These are phyloP conservation scores for Mesorhabditis belari DNA, from an alignment of 2,888 invertebrate genomes.

Conservation along the genomic window DNA sequence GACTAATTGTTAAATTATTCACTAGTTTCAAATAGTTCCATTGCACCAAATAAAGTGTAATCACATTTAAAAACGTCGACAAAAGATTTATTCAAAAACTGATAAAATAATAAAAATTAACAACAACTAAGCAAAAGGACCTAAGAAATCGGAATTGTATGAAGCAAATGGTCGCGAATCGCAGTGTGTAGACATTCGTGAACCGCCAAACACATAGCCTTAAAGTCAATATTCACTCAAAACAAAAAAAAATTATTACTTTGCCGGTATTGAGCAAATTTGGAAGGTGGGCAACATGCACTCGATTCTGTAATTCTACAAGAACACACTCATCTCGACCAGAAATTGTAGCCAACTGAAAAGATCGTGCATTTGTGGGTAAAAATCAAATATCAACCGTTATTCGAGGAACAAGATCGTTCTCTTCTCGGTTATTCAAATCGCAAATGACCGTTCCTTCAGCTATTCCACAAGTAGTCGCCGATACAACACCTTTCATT, in stretches of 20 bases:
- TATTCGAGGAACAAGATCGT: conserved; percentile 51
- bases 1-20: too few relatives aligned
- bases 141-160: background rate
- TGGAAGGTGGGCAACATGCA: conserved; percentile 25
- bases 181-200: conserved; percentile 30
- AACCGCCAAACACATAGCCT: conserved; percentile 19
- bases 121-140: too few relatives aligned
- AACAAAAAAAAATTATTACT: too few relatives aligned
- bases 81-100: too few relatives aligned
- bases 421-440: conserved; percentile 73
- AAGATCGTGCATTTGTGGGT: background rate
- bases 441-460: conserved; percentile 70
- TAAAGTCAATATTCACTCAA: background rate
- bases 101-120: too few relatives aligned
- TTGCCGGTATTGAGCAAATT: conserved; percentile 20
- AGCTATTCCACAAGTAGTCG: conserved; percentile 73
- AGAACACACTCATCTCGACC: conserved; percentile 32
- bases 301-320: conserved; percentile 32
- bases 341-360: conserved; percentile 30
- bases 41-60: too few relatives aligned
- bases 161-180: background rate
- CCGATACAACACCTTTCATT: conserved; percentile 82
- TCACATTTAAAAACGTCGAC: too few relatives aligned
- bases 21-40: too few relatives aligned
- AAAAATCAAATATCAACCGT: conserved; percentile 54